These are phyloP conservation scores for Drosophila gaucha DNA, from an alignment of 2,888 invertebrate genomes.

Conservation along the genomic window DNA sequence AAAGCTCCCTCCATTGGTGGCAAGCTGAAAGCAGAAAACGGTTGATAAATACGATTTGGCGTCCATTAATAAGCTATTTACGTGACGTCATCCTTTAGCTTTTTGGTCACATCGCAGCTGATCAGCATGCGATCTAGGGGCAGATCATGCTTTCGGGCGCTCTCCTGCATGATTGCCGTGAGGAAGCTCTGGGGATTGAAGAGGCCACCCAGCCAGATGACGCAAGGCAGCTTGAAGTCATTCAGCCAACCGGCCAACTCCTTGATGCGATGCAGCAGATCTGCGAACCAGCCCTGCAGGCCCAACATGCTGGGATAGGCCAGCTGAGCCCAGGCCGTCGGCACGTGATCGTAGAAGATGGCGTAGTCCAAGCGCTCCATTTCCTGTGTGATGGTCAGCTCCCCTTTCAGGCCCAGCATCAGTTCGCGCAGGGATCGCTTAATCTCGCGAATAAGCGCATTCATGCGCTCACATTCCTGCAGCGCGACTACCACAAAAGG, in stretches of 20 bases:
- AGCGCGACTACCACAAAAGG: conserved; percentile 96
- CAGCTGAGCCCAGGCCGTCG: conserved; percentile 92
- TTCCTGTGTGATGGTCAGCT: conserved; percentile 96
- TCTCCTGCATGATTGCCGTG: conserved; percentile 99
- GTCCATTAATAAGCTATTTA: conserved; percentile 81
- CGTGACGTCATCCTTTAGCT: conserved; percentile 93
- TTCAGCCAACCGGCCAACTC: conserved; percentile 95
- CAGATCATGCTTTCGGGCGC: conserved; percentile 97
- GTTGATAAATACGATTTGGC: background rate
- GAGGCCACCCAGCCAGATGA: conserved; percentile 97
- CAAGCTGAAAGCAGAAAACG: conserved; percentile 85
- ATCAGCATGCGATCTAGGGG: conserved; percentile 98
- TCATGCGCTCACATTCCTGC: conserved; percentile 98
- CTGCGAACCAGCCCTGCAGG: conserved; percentile 94
- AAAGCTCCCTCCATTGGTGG: conserved; percentile 97
- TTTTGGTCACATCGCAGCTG: conserved; percentile 97
- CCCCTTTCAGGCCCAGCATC: conserved; percentile 96
- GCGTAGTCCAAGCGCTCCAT: conserved; percentile 96
- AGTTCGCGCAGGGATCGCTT: conserved; percentile 93
- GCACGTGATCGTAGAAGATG: conserved; percentile 94
- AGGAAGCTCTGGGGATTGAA: conserved; percentile 99
- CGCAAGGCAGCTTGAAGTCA: conserved; percentile 92
- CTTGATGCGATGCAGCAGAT: conserved; percentile 91
- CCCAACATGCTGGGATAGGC: conserved; percentile 96
- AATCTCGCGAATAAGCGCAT: conserved; percentile 93